Base-by-base conservation (phyloP, 2,113 vertebrate genomes). In the Notechis scutatus region DNA sequence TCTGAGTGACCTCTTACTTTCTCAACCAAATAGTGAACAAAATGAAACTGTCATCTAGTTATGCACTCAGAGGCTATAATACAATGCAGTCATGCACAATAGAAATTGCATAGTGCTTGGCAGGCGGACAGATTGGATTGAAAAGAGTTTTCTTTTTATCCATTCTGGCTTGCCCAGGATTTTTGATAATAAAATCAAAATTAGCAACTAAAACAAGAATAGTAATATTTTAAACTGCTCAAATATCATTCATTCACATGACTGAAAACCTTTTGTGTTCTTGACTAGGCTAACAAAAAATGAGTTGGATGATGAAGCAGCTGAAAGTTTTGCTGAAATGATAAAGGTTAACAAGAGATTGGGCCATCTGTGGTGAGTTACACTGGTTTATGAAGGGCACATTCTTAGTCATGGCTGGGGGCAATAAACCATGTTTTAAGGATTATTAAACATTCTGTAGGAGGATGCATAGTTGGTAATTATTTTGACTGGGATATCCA, bases 261-360 rank as follows among this genome's bases (percentile, higher is more conserved):
- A 96, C 50, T 10, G 54, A 94, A 94, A 88, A n/a, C 52, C n/a
- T 59, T 55, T 91, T 92, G 94, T 26, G 94, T 89, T 91, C 94
- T 92, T 89, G 52, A 87, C 90, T 87, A 98, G 98, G 98, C 92
- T 98, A 94, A 98, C 98, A 92, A 96, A 98, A 96, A 98, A 98
- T 0, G 96, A 98, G 23, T 94, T 98, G 34, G 95, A 98, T 85
- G 98, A 98, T 45, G 98, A 98, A 93, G 98, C 96, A 54, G 98
- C 98, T 9, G 95, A 97, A 93, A 96, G 96, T 94, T 96, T 98
- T 92, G 98, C 97, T 47, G 97, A 98, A 96, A 98, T 98, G 98
- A 59, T 98, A 93, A 97, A 96, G 93, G 97, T 98, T 94, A 98
- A 98, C 95, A 97, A 97, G 96, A 98, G 97, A 0, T 86, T 98